Percentiles rank a stretch among this genome's conserved stretches.
phyloP scores from a whole-genome alignment of 2,113 vertebrate genomes.

The Egretta garzetta region DNA sequence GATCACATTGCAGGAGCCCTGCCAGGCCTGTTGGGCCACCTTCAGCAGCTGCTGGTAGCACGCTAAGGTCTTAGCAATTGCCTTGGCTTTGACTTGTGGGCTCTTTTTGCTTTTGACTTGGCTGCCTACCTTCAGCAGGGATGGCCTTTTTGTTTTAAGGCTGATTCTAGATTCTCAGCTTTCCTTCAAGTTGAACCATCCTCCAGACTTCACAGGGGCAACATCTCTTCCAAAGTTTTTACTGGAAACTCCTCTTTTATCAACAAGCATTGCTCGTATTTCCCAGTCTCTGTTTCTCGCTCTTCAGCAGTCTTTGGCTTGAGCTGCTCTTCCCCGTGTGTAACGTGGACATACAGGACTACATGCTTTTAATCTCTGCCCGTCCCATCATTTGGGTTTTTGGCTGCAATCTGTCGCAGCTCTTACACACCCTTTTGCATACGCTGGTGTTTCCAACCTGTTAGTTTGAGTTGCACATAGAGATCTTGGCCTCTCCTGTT shows the following conservation, averaged over 20 bases:
- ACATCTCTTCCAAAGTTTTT: background rate
- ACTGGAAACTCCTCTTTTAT: background rate
- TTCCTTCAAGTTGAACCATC: background rate
- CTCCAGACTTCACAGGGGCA: background rate
- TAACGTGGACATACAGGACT: background rate
- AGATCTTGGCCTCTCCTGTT: background rate
- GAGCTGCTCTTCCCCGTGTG: accelerated
- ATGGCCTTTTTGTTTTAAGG: background rate
- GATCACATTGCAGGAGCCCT: background rate
- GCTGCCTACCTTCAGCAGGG: background rate
- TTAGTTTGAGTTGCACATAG: background rate
- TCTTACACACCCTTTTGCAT: background rate
- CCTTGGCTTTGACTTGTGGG: background rate
- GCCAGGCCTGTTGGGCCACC: background rate
- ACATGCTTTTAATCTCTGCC: background rate
- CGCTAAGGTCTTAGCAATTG: background rate
- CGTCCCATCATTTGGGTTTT: background rate
- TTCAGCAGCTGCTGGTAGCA: background rate
- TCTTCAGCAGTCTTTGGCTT: background rate
- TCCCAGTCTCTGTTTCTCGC: background rate
- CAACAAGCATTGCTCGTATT: background rate
- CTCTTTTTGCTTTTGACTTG: background rate
- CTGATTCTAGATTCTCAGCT: background rate
- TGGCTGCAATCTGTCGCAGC: background rate
- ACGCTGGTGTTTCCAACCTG: background rate